Evolutionary conservation across 2,888 invertebrate genomes (phyloP), one percentile per base, ranked within the genome.

Genomic region (Branchinecta sandiegonensis): DNA sequence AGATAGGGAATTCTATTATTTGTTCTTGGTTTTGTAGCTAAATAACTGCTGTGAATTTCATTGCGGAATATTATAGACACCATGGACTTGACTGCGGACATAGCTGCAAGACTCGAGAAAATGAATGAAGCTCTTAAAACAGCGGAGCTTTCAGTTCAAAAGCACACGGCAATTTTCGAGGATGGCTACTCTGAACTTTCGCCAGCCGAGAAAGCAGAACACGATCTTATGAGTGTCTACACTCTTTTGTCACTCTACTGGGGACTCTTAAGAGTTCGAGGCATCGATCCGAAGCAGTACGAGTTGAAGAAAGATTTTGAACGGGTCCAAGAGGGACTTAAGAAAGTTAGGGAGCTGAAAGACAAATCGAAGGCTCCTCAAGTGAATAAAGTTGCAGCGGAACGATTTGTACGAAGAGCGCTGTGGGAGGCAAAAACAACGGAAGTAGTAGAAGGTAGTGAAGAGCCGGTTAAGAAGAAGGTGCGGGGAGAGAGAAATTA

Each of bases 231-330:
- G 8, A 56, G 63, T 56, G 63, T 56, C 63, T 56, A 56, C 23
- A 56, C 63, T 10, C 23, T 56, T 17, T 23, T 56, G n/a, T 56
- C 63, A 17, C 63, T 56, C 11, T 56, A 56, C 23, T 56, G 63
- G 63, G 63, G 63, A 56, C 23, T 56, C 14, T 56, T 56, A 9
- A n/a, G 63, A 10, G 63, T 56, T 9, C 63, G 23, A 23, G 63
- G 63, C 23, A 10, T 56, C 8, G 63, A 56, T 56, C 63, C 63
- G 9, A 56, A 56, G 11, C n/a, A n/a, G n/a, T 56, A 56, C 23
- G 63, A 56, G 23, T n/a, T 56, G 23, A 56, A 56, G 23, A 56
- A 56, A 56, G 63, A 56, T 56, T 56, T 56, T 11, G 63, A 56
- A n/a, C n/a, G 63, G 23, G 63, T 56, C n/a, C 63, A 56, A 10